Conservation (phyloP, 2,888 invertebrate genomes). For the Spodoptera exigua region DNA sequence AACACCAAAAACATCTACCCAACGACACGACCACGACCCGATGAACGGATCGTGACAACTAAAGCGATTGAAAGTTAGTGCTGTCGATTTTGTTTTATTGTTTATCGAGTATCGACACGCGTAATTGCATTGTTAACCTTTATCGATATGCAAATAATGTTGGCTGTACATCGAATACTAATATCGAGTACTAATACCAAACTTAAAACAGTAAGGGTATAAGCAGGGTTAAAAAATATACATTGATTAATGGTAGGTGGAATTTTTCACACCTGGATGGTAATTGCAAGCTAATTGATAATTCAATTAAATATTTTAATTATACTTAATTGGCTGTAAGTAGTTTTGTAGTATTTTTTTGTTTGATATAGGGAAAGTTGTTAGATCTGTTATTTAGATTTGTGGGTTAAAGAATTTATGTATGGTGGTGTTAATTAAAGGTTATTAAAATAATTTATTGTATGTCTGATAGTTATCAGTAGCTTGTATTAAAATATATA, state of each 20-base stretch:
- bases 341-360: conserved; percentile 5
- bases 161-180: conserved; percentile 42
- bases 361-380: not conserved
- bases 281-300: conserved; percentile 41
- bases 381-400: no score
- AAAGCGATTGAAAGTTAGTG: conserved; percentile 44
- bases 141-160: conserved; percentile 68
- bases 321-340: conserved; percentile 15
- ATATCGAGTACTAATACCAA: conserved; percentile 23
- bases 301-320: conserved; percentile 24
- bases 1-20: not conserved
- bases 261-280: conserved; percentile 35
- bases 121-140: conserved; percentile 75
- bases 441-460: no score
- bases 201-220: conserved; percentile 27
- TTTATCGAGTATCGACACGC: conserved; percentile 67
- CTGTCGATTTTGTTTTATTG: conserved; percentile 64
- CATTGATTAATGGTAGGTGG: conserved; percentile 22
- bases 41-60: conserved; percentile 23
- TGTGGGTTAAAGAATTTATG: no score
- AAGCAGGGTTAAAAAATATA: conserved; percentile 38
- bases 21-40: conserved; percentile 28
- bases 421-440: no score
- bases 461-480: no score
- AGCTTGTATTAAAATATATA: no score